Base-by-base conservation (phyloP, 2,888 invertebrate species). In the Agrochola litura region DNA sequence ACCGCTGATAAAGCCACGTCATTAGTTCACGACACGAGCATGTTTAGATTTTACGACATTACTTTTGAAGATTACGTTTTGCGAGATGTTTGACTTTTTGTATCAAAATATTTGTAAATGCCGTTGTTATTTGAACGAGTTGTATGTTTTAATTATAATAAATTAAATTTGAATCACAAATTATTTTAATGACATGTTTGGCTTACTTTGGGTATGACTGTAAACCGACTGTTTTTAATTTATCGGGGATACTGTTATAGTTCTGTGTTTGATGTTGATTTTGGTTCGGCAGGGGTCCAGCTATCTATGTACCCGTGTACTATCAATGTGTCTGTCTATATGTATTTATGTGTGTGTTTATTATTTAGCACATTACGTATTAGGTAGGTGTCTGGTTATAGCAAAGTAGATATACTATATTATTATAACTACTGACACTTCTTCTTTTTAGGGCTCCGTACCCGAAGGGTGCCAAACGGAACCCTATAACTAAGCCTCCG, bases 41-140 rank as follows among this genome's bases (percentile, higher is more conserved):
- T 22, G 25, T 30, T 22, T 69, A 43, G 22, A 67, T 22, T 52
- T 65, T 52, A 52, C 9, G 66, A 52, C 19, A 25, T 41, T 14
- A 46, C 16, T 6, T 49, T 43, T 52, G 41, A 30, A 37, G 19
- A 63, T 54, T 37, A 63, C 2, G 30, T 70, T 56, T 71, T 46
- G 3, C 22, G 8, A 41, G 30, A 74, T 58, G 12, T 65, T 49
- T 54, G 19, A 25, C 10, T 61, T 14, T 19, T 63, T 52, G 22
- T 56, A n/a, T 73, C 16, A 37, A 58, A 65, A 58, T 65, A 49
- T 65, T 64, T 25, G 25, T 22, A 10, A 58, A 37, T 58, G 14
- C 25, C 25, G 58, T 25, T 14, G 58, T 60, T 52, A 10, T 54
- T 68, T 10, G 16, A 37, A 49, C 10, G 46, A 22, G 16, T 37